Evolutionary conservation across 2,113 vertebrate species (phyloP).

Genomic region (Oncorhynchus keta): DNA sequence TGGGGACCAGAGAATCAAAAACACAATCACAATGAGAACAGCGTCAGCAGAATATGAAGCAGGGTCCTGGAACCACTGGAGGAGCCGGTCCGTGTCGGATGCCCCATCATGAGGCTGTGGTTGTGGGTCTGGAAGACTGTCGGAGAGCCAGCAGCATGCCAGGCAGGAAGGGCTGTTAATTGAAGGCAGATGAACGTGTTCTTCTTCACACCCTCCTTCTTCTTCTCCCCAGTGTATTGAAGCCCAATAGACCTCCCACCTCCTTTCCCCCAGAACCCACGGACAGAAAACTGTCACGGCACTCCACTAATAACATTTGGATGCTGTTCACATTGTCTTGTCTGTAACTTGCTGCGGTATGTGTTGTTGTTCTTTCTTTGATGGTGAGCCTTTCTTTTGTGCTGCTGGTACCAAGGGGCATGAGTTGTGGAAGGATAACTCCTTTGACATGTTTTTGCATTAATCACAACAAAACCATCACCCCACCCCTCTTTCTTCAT

Average conservation of each 20-base stretch:
- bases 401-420: background rate
- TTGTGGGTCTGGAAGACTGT: constrained; percentile 53
- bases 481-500: background rate
- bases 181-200: constrained; percentile 59
- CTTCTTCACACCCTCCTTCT: too few relatives aligned
- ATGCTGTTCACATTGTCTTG: constrained; percentile 16
- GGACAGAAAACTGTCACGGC: constrained; percentile 39
- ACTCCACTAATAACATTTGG: constrained; percentile 39
- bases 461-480: background rate
- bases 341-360: constrained; percentile 20
- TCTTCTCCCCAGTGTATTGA: constrained; percentile 16
- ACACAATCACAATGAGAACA: constrained; percentile 43
- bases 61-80: constrained; percentile 37
- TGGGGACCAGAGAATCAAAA: constrained; percentile 26
- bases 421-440: background rate
- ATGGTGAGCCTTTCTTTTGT: background rate
- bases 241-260: constrained; percentile 57
- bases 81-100: constrained; percentile 44
- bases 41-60: constrained; percentile 61
- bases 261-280: constrained; percentile 49
- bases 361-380: constrained; percentile 7
- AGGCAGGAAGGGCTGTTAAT: constrained; percentile 47
- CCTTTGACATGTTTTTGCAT: background rate
- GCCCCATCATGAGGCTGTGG: constrained; percentile 56
- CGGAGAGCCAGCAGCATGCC: constrained; percentile 48